phyloP scores from a whole-genome alignment of 2,113 vertebrate species.

The Tichodroma muraria region DNA sequence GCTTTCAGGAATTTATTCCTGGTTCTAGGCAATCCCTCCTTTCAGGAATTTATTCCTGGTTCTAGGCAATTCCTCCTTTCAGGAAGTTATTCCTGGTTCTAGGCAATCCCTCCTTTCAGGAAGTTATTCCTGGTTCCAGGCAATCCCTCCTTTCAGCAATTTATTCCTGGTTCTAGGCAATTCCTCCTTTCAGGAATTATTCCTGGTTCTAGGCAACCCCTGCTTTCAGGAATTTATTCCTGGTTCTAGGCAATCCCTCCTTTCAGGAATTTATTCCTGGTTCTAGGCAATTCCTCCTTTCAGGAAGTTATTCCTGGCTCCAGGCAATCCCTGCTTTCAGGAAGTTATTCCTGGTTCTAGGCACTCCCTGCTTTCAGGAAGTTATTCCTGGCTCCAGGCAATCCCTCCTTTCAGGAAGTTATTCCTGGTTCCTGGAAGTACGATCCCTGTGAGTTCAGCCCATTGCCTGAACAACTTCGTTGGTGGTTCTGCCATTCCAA shows the following conservation, averaged over 20 bases:
- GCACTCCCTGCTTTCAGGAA: neutral
- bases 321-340: no score
- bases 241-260: neutral
- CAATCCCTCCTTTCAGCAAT: neutral
- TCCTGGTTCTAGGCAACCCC: neutral
- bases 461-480: neutral
- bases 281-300: neutral
- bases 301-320: neutral
- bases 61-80: neutral
- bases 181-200: neutral
- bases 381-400: neutral
- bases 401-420: neutral
- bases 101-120: neutral
- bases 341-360: neutral
- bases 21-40: neutral
- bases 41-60: neutral
- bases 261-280: neutral
- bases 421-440: neutral
- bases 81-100: neutral
- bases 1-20: neutral
- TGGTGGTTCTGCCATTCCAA: fast-evolving
- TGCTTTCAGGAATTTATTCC: neutral
- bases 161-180: neutral
- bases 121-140: neutral
- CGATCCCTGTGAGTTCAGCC: neutral